Evolutionary conservation across 2,888 invertebrate species (phyloP), one percentile per base, ranked within the genome.

Genomic region (Drosophila sordidapex): DNA sequence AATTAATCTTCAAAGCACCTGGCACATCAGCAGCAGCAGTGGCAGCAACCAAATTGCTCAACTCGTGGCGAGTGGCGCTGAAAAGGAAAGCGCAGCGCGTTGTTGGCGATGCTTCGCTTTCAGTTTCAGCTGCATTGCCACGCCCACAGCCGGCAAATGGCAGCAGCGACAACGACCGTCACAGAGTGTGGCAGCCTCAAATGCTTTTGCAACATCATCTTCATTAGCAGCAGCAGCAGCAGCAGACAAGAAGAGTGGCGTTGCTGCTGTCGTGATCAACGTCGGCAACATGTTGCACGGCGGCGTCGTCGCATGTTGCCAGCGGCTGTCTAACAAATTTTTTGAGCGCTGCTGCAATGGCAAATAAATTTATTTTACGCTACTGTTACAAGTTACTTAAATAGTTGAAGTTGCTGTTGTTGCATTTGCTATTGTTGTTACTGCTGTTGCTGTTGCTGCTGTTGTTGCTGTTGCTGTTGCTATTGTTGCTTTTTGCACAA

Each of bases 361-460:
- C 74, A 89, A 90, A 79, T 90, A 81, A 88, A 86, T 88, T 81
- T 76, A 73, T 72, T 83, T 75, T 74, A 54, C 70, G 88, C 89
- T 83, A 83, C 85, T 83, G 86, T 87, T 84, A 70, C 84, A 89
- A 82, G 82, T 89, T 87, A 71, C 84, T 84, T 82, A 82, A 84
- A 87, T 85, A 84, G 73, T 81, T 75, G 66, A 68, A 61, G 70
- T 60, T 76, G 68, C 29, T 69, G 61, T 21, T 62, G 63, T 46
- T 80, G 63, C 29, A 67, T 59, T 21, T 62, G 63, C 40, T 80
- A 61, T 36, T 60, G 54, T 18, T 68, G 63, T 27, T 73, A 64
- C 40, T 67, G 68, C 29, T 70, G 66, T 48, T 67, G 68, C 27
- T 68, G 63, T 43, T 62, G 63, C 36, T 79, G 58, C 31, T 60